phyloP scores from a whole-genome alignment of 2,797 vertebrate species.

The Anisognathus igniventris region DNA sequence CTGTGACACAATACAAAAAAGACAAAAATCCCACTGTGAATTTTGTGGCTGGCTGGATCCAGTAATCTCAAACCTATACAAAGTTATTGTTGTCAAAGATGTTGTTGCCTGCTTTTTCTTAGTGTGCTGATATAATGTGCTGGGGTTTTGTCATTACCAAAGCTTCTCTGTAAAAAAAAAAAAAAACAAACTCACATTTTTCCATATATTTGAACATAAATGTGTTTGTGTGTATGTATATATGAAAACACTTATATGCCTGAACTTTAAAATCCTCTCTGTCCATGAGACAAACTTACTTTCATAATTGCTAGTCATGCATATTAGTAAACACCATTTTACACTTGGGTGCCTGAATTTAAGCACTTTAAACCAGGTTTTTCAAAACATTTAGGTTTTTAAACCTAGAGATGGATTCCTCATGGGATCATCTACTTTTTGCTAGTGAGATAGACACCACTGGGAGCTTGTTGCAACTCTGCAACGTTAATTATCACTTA shows the following conservation, averaged over 20 bases:
- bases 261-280: not conserved
- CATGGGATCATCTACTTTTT: not conserved
- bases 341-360: not conserved
- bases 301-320: not conserved
- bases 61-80: not conserved
- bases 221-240: not conserved
- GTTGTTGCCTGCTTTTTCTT: not conserved
- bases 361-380: not conserved
- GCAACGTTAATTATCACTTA: not conserved
- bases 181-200: not conserved
- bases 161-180: not conserved
- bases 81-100: not conserved
- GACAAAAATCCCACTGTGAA: slow-evolving; percentile 22
- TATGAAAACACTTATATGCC: not conserved
- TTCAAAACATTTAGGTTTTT: not conserved
- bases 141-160: not conserved
- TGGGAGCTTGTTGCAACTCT: not conserved
- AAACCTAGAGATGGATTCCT: not conserved
- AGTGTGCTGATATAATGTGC: not conserved
- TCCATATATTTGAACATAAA: not conserved
- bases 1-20: slow-evolving; percentile 43
- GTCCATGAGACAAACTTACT: not conserved
- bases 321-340: not conserved
- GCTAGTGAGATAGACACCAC: not conserved
- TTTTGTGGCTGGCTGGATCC: slow-evolving; percentile 34